A percentile compares a stretch with the other conserved stretches of the same genome.
These are phyloP conservation scores for Plotosus lineatus DNA, from an alignment of 2,113 vertebrate species.

Conservation along the genomic window DNA sequence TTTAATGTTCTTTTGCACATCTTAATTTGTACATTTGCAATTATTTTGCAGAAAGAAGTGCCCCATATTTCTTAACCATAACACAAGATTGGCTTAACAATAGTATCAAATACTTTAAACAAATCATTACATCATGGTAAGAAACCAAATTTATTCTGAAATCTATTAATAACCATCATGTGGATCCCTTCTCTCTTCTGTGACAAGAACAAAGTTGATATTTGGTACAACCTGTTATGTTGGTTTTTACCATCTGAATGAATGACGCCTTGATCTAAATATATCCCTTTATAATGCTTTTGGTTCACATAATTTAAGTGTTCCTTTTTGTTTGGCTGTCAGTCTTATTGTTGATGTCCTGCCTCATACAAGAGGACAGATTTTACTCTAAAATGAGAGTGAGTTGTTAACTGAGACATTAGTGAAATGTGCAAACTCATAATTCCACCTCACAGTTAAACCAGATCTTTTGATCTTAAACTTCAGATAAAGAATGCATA, in stretches of 20 bases:
- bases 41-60: too few relatives aligned
- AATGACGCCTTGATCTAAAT: conserved; percentile 11
- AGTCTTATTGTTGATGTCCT: not conserved
- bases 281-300: conserved; percentile 18
- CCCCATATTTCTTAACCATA: too few relatives aligned
- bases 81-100: too few relatives aligned
- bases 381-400: not conserved
- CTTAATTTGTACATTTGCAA: too few relatives aligned
- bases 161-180: too few relatives aligned
- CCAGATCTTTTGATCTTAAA: not conserved
- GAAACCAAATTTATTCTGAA: not conserved
- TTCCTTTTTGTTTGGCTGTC: not conserved
- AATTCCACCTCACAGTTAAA: too few relatives aligned
- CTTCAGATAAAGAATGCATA: not conserved
- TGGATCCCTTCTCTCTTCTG: not conserved
- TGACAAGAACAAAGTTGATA: not conserved
- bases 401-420: not conserved
- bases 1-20: too few relatives aligned
- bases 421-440: not conserved
- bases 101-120: too few relatives aligned
- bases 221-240: conserved; percentile 2
- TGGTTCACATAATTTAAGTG: not conserved
- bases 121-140: too few relatives aligned
- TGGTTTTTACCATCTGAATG: conserved; percentile 17
- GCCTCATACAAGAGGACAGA: not conserved